Evolutionary conservation across 2,113 vertebrate genomes (phyloP), one percentile per base, ranked within the genome.

Genomic region (Silurus glanis): DNA sequence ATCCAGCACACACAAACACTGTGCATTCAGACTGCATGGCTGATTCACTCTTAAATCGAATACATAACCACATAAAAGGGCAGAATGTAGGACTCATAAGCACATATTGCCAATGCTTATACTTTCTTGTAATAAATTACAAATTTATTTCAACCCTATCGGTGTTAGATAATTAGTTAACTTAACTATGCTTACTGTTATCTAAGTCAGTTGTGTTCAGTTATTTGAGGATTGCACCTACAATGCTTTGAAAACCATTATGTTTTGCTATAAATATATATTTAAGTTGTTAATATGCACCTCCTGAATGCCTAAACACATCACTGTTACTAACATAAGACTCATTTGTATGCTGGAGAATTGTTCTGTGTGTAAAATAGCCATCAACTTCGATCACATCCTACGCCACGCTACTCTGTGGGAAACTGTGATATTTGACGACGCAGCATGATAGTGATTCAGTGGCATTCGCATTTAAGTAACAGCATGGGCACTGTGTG

Each of bases 381-480:
- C 75, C n/a, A 51, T 55, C 75, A 28, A n/a, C 84, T 37, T 12
- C 37, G 62, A 67, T 83, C 45, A 25, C 81, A 71, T 83, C 64
- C 13, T 71, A 56, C 75, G 67, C 74, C 45, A 23, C 56, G 9
- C 74, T 28, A 16, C 84, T 80, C 85, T 28, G 79, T 72, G 67
- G 79, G 85, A 64, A 75, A 82, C 67, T 25, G 69, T 85, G 76
- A 71, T 78, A 51, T 82, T 75, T 82, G 59, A 85, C 83, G 45
- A 16, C 47, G 7, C 55, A 64, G 67, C 80, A 8, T 62, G 67
- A 64, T 53, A 59, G 21, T 61, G 53, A 61, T 81, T 82, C 74
- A 66, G 79, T 74, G 47, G 25, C 58, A 16, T 78, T 71, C 62
- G 37, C 64, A 61, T 86, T 86, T 61, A 81, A 23, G 58, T 4